Conservation (phyloP, 2,888 invertebrate species). For the Netelia melanura region DNA sequence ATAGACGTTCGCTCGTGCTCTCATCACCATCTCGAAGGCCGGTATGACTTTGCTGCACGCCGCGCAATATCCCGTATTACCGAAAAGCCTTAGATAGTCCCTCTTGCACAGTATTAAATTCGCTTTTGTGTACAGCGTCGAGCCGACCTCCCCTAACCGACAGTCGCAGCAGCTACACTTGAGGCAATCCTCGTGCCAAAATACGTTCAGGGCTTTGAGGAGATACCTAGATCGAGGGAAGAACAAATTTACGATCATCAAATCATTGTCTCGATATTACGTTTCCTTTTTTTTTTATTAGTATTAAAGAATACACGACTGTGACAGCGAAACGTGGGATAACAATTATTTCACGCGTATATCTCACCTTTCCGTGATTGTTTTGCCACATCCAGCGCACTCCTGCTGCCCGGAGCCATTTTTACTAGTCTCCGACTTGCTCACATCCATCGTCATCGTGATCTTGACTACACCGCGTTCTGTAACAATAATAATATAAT, state of each 20-base stretch:
- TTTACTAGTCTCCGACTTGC: slow-evolving; percentile 89
- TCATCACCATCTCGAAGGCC: slow-evolving; percentile 99
- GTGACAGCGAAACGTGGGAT: too few species aligned
- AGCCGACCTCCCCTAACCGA: slow-evolving; percentile 97
- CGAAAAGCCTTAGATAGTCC: slow-evolving; percentile 98
- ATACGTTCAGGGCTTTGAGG: slow-evolving; percentile 96
- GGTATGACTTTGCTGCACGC: slow-evolving; percentile 99
- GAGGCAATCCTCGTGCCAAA: slow-evolving; percentile 99
- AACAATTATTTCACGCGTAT: neutral
- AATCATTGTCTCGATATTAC: slow-evolving; percentile 9
- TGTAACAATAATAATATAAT: slow-evolving; percentile 71
- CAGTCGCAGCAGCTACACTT: slow-evolving; percentile 99
- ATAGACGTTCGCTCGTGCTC: slow-evolving; percentile 98
- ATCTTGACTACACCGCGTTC: slow-evolving; percentile 82
- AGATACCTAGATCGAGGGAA: slow-evolving; percentile 87
- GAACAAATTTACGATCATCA: slow-evolving; percentile 60
- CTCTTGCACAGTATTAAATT: slow-evolving; percentile 98
- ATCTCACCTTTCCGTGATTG: slow-evolving; percentile 92
- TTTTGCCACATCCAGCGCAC: slow-evolving; percentile 97
- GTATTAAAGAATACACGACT: too few species aligned
- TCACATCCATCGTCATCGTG: slow-evolving; percentile 95
- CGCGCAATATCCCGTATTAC: slow-evolving; percentile 97
- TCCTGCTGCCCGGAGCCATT: slow-evolving; percentile 88
- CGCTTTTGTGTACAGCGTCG: slow-evolving; percentile 97
- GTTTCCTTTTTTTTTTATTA: slow-evolving; percentile 25